Evolutionary conservation across 1,140 invertebrate genomes (phyloP).

Genomic region (Lysiphlebus fabarum): DNA sequence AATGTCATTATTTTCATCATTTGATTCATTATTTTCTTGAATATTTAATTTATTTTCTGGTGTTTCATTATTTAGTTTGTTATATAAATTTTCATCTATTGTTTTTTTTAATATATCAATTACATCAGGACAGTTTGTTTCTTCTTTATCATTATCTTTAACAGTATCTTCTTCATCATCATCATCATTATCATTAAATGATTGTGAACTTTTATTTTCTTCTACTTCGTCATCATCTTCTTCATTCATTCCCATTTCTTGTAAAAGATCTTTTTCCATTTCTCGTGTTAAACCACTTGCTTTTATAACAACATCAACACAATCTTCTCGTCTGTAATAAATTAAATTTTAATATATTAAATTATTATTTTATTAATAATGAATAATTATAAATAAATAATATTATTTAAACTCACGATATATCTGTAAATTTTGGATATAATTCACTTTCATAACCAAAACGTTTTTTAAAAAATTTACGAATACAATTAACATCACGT

Average conservation of each 20-base stretch:
- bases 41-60: slow-evolving; percentile 38
- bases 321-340: slow-evolving; percentile 68
- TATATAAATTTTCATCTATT: too few species aligned
- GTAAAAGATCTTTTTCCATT: slow-evolving; percentile 72
- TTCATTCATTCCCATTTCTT: slow-evolving; percentile 52
- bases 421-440: slow-evolving; percentile 81
- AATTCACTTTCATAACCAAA: slow-evolving; percentile 90
- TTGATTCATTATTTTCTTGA: not conserved
- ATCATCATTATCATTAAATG: slow-evolving; percentile 36
- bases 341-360: not conserved
- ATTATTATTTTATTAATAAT: slow-evolving; percentile 2
- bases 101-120: too few species aligned
- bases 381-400: too few species aligned
- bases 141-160: slow-evolving; percentile 40
- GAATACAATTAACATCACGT: slow-evolving; percentile 90
- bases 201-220: too few species aligned
- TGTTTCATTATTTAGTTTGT: too few species aligned
- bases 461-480: slow-evolving; percentile 86
- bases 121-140: slow-evolving; percentile 44
- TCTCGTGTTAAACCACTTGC: slow-evolving; percentile 89
- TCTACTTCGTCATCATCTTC: slow-evolving; percentile 31
- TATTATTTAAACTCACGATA: slow-evolving; percentile 55
- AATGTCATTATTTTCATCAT: slow-evolving; percentile 25
- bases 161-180: slow-evolving; percentile 34
- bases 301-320: slow-evolving; percentile 82